Percentiles rank a stretch among this genome's conserved stretches.
These are phyloP conservation scores for Sylvilagus bachmani DNA, from an alignment of 2,113 vertebrate species.

Conservation along the genomic window DNA sequence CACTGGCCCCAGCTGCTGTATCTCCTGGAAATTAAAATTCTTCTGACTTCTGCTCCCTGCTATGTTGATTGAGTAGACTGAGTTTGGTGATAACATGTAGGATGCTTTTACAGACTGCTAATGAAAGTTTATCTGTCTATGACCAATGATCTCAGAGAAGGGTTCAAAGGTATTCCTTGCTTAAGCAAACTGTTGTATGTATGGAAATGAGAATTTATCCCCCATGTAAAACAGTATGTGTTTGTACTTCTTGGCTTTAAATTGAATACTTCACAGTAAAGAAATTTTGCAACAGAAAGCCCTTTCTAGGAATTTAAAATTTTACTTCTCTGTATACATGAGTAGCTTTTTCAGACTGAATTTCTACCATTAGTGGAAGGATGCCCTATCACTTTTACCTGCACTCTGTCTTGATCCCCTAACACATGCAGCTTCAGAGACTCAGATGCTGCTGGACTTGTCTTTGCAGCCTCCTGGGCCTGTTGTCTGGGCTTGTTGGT, in stretches of 20 bases:
- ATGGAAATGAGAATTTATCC: not conserved
- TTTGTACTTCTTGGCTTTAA: conserved; percentile 21
- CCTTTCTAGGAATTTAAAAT: not conserved
- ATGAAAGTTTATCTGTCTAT: not conserved
- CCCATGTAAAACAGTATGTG: not conserved
- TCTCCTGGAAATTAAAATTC: conserved; percentile 5
- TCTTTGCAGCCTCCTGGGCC: not conserved
- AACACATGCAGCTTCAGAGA: not conserved
- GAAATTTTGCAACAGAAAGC: conserved; percentile 25
- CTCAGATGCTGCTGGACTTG: not conserved
- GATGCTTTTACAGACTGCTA: not conserved
- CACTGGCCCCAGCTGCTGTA: not conserved
- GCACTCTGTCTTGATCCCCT: not conserved
- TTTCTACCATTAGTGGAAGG: not conserved
- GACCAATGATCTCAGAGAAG: not conserved
- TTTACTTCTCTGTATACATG: not conserved
- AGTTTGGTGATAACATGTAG: not conserved
- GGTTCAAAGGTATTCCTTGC: not conserved
- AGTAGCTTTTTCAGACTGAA: not conserved
- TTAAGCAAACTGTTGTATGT: not conserved
- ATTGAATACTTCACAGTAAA: conserved; percentile 36
- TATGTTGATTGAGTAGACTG: not conserved
- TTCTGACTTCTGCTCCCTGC: not conserved
- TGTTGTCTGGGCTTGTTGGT: not conserved
- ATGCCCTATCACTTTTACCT: not conserved